Percentiles rank a stretch among this genome's conserved stretches.
Conservation (phyloP, 2,797 vertebrate species). For the Rhinoraja longicauda region DNA sequence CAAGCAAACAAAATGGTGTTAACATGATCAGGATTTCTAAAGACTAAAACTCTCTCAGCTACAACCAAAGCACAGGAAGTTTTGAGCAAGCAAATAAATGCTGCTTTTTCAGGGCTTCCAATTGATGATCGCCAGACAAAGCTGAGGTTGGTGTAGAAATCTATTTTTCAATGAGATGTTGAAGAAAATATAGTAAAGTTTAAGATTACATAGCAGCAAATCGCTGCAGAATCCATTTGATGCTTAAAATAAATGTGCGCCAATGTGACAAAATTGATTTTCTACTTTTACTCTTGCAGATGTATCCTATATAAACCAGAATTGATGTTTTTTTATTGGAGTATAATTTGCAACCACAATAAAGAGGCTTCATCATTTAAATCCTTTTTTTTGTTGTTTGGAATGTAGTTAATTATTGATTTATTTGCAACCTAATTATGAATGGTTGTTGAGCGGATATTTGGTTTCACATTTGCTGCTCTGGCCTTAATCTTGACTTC, state of each 20-base stretch:
- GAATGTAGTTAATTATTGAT: not conserved
- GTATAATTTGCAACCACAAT: not conserved
- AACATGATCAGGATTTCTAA: not conserved
- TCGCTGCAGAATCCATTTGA: not conserved
- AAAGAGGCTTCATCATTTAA: not conserved
- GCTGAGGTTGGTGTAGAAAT: not conserved
- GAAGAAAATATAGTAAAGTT: too few relatives aligned
- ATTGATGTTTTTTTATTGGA: not conserved
- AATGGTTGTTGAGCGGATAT: not conserved
- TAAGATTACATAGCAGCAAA: not conserved
- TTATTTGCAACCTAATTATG: not conserved
- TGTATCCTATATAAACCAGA: not conserved
- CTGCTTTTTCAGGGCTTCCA: not conserved
- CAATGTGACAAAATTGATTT: not conserved
- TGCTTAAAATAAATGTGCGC: not conserved
- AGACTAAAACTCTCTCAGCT: not conserved
- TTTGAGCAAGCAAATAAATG: not conserved
- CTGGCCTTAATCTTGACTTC: not conserved
- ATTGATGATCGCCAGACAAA: not conserved
- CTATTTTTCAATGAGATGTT: not conserved
- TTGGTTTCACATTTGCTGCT: not conserved
- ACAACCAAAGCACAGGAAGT: not conserved
- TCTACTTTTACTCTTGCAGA: not conserved
- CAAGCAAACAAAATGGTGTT: not conserved
- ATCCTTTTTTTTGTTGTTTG: not conserved